These are phyloP conservation scores for Allophyes oxyacanthae DNA, from an alignment of 2,888 invertebrate species.

Conservation along the genomic window DNA sequence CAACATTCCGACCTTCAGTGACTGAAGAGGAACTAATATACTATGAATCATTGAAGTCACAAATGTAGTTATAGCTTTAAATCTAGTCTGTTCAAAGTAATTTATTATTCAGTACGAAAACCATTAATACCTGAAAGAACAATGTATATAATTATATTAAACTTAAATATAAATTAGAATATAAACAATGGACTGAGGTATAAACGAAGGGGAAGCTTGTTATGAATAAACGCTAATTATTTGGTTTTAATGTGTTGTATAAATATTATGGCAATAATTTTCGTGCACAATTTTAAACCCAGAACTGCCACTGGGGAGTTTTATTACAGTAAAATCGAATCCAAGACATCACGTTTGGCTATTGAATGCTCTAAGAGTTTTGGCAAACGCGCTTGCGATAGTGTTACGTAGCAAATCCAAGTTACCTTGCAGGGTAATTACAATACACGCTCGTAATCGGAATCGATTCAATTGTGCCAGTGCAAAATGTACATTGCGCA, in stretches of 20 bases:
- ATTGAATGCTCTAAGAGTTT: no score
- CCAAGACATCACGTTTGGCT: no score
- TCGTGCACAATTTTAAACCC: no score
- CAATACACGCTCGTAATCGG: no score
- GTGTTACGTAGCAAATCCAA: no score
- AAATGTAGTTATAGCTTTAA: constrained; percentile 64
- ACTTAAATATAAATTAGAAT: constrained; percentile 6
- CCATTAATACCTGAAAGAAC: background rate
- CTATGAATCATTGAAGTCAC: constrained; percentile 87
- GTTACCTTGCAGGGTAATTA: no score
- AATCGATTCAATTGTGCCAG: no score
- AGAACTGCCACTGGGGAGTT: no score
- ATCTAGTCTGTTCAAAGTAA: constrained; percentile 20
- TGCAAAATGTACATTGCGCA: no score
- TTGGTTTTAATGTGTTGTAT: constrained; percentile 2
- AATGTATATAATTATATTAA: background rate
- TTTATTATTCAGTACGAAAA: background rate
- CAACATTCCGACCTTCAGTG: constrained; percentile 92
- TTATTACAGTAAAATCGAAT: no score
- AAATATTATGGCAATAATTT: no score
- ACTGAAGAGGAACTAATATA: constrained; percentile 91
- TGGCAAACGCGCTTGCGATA: no score
- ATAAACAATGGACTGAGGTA: constrained; percentile 24
- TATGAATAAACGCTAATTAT: constrained; percentile 16
- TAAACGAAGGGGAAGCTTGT: constrained; percentile 18